Evolutionary conservation across 2,113 vertebrate species (phyloP), one percentile per base, ranked within the genome.

Genomic region (Myanophis thanlyinensis): DNA sequence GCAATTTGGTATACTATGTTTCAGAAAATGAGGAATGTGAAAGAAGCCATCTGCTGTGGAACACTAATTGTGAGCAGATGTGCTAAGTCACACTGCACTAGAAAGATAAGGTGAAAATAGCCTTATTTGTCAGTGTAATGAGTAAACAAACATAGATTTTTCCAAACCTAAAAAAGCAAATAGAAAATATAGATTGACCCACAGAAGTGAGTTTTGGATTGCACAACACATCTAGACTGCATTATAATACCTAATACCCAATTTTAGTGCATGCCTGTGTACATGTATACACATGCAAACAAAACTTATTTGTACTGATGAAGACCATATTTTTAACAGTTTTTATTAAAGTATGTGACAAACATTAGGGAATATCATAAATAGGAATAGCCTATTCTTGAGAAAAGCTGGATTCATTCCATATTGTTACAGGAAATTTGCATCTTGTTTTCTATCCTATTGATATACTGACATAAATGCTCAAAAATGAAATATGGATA

Each of bases 11-110:
- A 92, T 20, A 46, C 5, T 85, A 6, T 62, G 11, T 47, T 94
- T 46, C 53, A 93, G 85, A 51, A 88, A 93, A 3, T 20, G 25
- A 87, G 4, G 80, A 90, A 84, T 93, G 53, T 93, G 12, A 93
- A 92, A 89, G 56, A 5, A 93, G 27, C 91, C 2, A n/a, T 91
- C 91, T 96, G 2, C 2, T 35, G 27, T 92, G 91, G 95, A 93
- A 88, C 95, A 93, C 88, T 94, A 93, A 93, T 91, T 95, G 89
- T 49, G 49, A 93, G 40, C 27, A 91, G 59, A 88, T 85, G 15
- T 47, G 67, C 46, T n/a, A 96, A 93, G 85, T 92, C 13, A 89
- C 54, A 84, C 67, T 92, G 56, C 20, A 94, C 84, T 59, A 62
- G 18, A 62, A 95, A 94, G 89, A 93, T 94, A 95, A 93, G 30